Conservation (phyloP, 2,113 vertebrate genomes). For the Danio rerio region DNA sequence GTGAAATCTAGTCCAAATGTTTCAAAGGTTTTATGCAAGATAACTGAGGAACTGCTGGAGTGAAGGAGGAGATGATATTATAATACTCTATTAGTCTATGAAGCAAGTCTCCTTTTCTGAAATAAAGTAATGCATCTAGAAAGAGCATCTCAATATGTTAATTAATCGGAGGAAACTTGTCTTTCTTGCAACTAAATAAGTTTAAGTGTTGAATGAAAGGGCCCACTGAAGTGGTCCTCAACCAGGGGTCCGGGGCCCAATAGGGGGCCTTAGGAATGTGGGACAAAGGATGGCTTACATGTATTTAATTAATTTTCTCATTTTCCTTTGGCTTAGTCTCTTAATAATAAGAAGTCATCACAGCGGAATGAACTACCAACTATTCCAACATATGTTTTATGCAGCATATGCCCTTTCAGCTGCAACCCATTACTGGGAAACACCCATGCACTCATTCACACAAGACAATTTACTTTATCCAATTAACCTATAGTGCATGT, state of each 20-base stretch:
- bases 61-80: slow-evolving; percentile 36
- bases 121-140: neutral
- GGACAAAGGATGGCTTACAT: neutral
- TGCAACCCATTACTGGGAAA: too few species aligned
- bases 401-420: too few species aligned
- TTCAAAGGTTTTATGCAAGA: slow-evolving; percentile 39
- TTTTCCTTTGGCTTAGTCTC: too few species aligned
- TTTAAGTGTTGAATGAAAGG: slow-evolving; percentile 12
- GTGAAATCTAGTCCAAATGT: slow-evolving; percentile 47
- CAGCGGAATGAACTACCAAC: too few species aligned
- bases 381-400: too few species aligned
- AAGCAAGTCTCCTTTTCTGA: neutral
- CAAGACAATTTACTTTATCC: too few species aligned
- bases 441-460: too few species aligned
- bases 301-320: too few species aligned
- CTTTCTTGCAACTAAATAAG: neutral
- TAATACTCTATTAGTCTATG: neutral
- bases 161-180: neutral
- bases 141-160: neutral
- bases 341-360: too few species aligned
- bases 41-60: slow-evolving; percentile 21
- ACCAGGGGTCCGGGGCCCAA: neutral
- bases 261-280: neutral
- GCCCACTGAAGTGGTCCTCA: neutral
- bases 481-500: too few species aligned